Percentiles rank a stretch among this genome's conserved stretches.
These are phyloP conservation scores for Tragelaphus buxtoni DNA, from an alignment of 2,113 vertebrate genomes.

Conservation along the genomic window DNA sequence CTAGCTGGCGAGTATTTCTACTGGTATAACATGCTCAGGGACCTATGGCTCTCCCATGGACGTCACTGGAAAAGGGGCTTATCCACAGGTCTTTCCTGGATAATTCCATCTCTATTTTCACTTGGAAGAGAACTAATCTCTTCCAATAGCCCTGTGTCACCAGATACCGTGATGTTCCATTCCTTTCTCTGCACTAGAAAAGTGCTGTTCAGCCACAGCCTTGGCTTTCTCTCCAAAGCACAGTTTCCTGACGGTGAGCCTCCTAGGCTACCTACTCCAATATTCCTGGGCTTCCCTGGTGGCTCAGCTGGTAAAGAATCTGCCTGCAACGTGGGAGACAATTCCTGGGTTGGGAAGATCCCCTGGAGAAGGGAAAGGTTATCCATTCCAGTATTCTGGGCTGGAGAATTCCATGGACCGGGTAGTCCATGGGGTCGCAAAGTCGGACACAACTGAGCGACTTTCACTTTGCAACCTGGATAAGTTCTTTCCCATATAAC, in stretches of 20 bases:
- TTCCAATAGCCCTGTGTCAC: not conserved
- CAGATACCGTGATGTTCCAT: not conserved
- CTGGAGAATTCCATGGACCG: not conserved
- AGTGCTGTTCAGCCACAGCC: too few relatives aligned
- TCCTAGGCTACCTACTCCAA: not conserved
- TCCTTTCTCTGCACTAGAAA: not conserved
- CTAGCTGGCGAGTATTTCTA: not conserved
- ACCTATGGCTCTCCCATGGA: too few relatives aligned
- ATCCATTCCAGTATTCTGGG: not conserved
- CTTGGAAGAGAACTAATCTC: not conserved
- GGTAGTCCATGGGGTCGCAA: not conserved
- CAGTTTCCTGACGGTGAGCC: fast-evolving
- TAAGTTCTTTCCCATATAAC: fast-evolving
- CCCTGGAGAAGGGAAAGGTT: not conserved
- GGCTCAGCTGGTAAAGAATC: not conserved
- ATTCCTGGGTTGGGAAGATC: not conserved
- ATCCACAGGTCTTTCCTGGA: not conserved
- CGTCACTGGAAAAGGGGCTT: not conserved
- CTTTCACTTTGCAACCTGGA: not conserved
- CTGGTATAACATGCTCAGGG: not conserved
- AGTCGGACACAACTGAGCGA: not conserved
- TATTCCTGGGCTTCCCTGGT: not conserved
- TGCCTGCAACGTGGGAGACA: not conserved
- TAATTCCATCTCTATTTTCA: not conserved
- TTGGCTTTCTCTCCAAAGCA: not conserved